Base-by-base conservation (phyloP, 1,140 invertebrate genomes). In the Drosophila truncata region DNA sequence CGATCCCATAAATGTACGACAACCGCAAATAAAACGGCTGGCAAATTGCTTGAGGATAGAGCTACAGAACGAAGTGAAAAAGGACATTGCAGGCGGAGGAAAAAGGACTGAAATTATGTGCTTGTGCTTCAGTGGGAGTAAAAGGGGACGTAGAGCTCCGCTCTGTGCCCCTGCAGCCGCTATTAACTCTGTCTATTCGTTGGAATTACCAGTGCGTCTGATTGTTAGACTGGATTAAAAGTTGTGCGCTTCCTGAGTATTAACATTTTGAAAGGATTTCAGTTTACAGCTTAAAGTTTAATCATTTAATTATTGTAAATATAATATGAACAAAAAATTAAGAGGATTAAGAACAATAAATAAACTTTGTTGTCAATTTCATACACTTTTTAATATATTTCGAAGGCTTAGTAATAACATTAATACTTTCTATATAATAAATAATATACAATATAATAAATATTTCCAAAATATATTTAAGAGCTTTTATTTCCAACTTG, bases 21-120 rank as follows among this genome's bases (percentile, higher is more conserved):
- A 87, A 87, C 83, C 84, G 84, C 83, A 87, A 87, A 87, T 87
- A 87, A 88, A 88, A 88, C 82, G 84, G 80, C 69, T 80, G 69
- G 85, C 85, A 88, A 88, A 90, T 90, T 88, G 84, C 58, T 84
- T 52, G 44, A 66, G 49, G 42, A 59, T 57, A 46, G 50, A 72
- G 65, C 52, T 58, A 18, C n/a, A 46, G 52, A 50, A 20, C 33
- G 42, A 23, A 41, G 18, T 39, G 37, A 25, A 18, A 47, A 39
- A 23, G 62, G 47, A 57, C 42, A 31, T n/a, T 20, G n/a, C 39
- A 46, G 35, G 11, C 47, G 42, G n/a, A 31, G 63, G 57, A n/a
- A 9, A 54, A 35, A 16, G 20, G 57, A n/a, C 33, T 3, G 23
- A 87, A 87, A 88, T 87, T 80, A 87, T 83, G 80, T 88, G 78